Base-by-base conservation (phyloP, 2,797 vertebrate species). In the Cetoscarus ocellatus region DNA sequence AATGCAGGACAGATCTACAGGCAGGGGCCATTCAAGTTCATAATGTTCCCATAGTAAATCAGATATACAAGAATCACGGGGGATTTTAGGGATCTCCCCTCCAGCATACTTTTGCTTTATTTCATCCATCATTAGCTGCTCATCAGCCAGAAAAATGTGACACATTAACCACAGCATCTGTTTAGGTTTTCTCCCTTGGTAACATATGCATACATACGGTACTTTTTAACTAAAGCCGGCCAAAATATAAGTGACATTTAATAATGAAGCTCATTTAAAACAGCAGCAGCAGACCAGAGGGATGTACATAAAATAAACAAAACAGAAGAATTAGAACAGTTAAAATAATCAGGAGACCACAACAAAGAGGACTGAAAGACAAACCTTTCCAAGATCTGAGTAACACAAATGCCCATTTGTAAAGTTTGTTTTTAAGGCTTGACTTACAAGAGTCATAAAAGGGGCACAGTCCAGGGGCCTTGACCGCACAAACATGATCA, bases 11-110 rank as follows among this genome's bases (percentile, higher is more conserved):
- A 58, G 39, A 82, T 9, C 55, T 56, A 52, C 63, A 27, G 54
- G 8, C 47, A 34, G 47, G 40, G 71, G 61, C 67, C 63, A 27
- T 7, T 9, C 52, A 10, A 47, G 67, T 55, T 70, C 75, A 47
- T 10, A 13, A 14, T 60, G 67, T 70, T 82, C 70, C 70, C 67
- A 80, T 58, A 34, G 54, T 61, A 51, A 71, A 60, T 27, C 55
- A 45, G 34, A 18, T 42, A 27, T 75, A 56, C 15, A n/a, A 48
- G 53, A 80, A 48, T 64, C 61, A 61, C 60, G 48, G 47, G 73
- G 67, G 75, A 62, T 39, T 78, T 61, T 17, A 0, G 34, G 7
- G 27, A 50, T 3, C 47, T 61, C 52, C 10, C 35, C 17, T 12
- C 60, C 49, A 72, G 70, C 50, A n/a, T 10, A 8, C n/a, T 34